phyloP scores from a whole-genome alignment of 2,888 invertebrate species.

The Chalcis sispes region DNA sequence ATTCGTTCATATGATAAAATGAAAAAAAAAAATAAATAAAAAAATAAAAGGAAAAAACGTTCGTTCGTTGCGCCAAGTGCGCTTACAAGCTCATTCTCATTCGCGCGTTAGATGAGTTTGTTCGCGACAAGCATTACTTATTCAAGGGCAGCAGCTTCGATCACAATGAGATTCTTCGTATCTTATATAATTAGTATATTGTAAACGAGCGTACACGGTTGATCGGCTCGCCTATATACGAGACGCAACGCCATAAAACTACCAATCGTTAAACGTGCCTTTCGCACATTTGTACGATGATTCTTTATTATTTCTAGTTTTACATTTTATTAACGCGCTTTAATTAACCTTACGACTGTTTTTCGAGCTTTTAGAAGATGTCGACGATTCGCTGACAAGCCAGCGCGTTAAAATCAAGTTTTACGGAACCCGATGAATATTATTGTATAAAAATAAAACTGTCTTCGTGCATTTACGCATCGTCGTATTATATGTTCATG shows the following conservation, averaged over 20 bases:
- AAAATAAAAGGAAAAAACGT: not conserved
- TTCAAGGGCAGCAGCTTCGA: slow-evolving; percentile 57
- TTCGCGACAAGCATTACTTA: slow-evolving; percentile 30
- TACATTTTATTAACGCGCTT: not conserved
- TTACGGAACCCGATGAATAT: too few relatives aligned
- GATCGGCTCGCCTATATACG: not conserved
- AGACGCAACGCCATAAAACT: not conserved
- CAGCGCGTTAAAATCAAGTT: too few relatives aligned
- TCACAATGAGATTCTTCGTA: slow-evolving; percentile 58
- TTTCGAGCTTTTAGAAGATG: not conserved
- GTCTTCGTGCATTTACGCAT: not conserved
- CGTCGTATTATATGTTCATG: too few relatives aligned
- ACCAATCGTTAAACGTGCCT: too few relatives aligned
- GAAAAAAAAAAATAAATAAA: too few relatives aligned
- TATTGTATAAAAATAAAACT: too few relatives aligned
- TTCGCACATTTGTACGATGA: too few relatives aligned
- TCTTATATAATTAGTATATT: slow-evolving; percentile 50
- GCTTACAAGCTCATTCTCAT: slow-evolving; percentile 28
- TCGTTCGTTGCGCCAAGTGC: not conserved
- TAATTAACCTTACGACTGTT: not conserved
- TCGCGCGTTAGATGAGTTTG: too few relatives aligned
- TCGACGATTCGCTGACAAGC: too few relatives aligned
- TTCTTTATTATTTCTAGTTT: not conserved
- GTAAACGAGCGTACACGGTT: too few relatives aligned
- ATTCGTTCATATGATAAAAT: too few relatives aligned